Conservation (phyloP, 2,113 vertebrate genomes). For the Indicator maculatus region DNA sequence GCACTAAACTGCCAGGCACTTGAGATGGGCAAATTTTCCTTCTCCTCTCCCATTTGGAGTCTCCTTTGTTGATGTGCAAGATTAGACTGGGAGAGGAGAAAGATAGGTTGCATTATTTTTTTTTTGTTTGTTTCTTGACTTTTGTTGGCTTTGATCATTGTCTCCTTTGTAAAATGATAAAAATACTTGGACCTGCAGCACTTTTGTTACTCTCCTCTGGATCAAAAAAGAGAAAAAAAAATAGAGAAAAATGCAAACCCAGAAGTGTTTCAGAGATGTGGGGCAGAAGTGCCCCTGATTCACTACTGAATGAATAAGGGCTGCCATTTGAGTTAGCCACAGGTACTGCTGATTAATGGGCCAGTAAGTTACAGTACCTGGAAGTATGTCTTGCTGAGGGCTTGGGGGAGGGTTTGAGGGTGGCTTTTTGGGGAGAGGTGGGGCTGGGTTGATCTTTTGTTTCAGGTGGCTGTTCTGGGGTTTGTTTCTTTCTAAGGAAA, state of each 20-base stretch:
- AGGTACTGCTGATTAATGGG: slow-evolving; percentile 76
- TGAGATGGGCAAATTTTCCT: slow-evolving; percentile 60
- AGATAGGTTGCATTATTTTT: neutral
- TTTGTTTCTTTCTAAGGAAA: neutral
- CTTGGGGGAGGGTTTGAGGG: neutral
- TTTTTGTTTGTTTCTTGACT: slow-evolving; percentile 59
- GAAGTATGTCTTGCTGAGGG: slow-evolving; percentile 73
- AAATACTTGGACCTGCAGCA: slow-evolving; percentile 74
- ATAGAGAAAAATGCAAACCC: slow-evolving; percentile 61
- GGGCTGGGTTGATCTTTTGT: neutral
- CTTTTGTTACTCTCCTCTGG: slow-evolving; percentile 71
- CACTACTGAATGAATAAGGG: slow-evolving; percentile 78
- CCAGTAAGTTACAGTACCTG: slow-evolving; percentile 78
- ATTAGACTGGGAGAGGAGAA: slow-evolving; percentile 64
- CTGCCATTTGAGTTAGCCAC: slow-evolving; percentile 65
- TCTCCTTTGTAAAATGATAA: slow-evolving; percentile 71
- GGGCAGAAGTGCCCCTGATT: slow-evolving; percentile 56
- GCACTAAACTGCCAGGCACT: slow-evolving; percentile 69
- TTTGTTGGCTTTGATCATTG: slow-evolving; percentile 73
- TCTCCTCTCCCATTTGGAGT: slow-evolving; percentile 20
- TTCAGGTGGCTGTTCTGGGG: neutral
- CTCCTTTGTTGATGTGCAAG: slow-evolving; percentile 33
- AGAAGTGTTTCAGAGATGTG: slow-evolving; percentile 66
- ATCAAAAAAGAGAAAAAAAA: slow-evolving; percentile 60
- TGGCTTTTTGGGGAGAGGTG: neutral